phyloP scores from a whole-genome alignment of 2,888 invertebrate species.

The Drosophila crucigera region DNA sequence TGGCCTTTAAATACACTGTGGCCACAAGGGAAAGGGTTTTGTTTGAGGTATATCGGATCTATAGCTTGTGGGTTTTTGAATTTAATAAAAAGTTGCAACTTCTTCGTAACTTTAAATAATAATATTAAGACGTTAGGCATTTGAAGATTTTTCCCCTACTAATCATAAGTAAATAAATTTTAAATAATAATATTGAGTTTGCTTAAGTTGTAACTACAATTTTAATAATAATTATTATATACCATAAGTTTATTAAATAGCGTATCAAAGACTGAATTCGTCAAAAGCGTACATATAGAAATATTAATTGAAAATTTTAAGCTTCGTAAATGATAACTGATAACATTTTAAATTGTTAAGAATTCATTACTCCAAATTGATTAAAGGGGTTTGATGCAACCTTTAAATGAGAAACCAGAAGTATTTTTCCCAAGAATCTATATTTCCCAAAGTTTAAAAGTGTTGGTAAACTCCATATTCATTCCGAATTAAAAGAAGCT shows the following conservation, averaged over 20 bases:
- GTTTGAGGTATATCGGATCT: too few species aligned
- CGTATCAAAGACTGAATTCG: not conserved
- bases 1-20: conserved; percentile 33
- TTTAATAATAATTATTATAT: not conserved
- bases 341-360: not conserved
- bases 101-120: not conserved
- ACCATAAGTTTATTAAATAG: too few species aligned
- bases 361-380: too few species aligned
- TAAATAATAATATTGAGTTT: too few species aligned
- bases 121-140: not conserved
- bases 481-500: not conserved
- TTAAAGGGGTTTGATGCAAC: too few species aligned
- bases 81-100: not conserved
- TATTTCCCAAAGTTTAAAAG: not conserved
- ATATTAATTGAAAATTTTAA: not conserved
- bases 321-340: not conserved
- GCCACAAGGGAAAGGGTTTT: not conserved
- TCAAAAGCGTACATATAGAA: not conserved
- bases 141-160: not conserved
- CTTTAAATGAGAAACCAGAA: not conserved
- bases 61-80: not conserved
- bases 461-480: not conserved
- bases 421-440: not conserved
- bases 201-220: not conserved
- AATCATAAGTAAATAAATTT: too few species aligned